Conservation (phyloP, 2,888 invertebrate genomes). For the Drosophila sordidula region DNA sequence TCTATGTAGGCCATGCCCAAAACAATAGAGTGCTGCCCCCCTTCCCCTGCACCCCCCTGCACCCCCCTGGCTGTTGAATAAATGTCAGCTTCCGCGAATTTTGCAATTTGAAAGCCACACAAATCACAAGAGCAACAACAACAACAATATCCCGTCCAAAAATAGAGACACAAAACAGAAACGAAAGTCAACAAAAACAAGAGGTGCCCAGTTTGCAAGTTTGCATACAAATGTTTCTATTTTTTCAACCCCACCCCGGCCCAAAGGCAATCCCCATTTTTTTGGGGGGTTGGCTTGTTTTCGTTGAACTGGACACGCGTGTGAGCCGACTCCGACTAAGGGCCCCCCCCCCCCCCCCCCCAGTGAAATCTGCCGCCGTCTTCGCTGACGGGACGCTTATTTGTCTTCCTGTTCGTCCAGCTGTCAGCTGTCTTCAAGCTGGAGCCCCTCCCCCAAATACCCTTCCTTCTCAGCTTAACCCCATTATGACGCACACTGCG, state of each 20-base stretch:
- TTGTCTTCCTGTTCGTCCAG: slow-evolving; percentile 14
- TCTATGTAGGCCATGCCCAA: slow-evolving; percentile 49
- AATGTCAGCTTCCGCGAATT: slow-evolving; percentile 79
- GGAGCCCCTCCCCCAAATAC: not conserved
- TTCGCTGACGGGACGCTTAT: slow-evolving; percentile 16
- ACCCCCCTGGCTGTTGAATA: slow-evolving; percentile 57
- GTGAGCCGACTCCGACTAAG: too few relatives aligned
- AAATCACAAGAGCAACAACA: slow-evolving; percentile 65
- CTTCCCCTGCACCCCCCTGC: not conserved
- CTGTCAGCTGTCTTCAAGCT: slow-evolving; percentile 15
- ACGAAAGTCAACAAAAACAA: slow-evolving; percentile 55
- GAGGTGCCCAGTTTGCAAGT: slow-evolving; percentile 50
- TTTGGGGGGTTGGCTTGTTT: slow-evolving; percentile 1
- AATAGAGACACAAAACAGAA: slow-evolving; percentile 34
- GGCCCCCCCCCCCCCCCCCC: too few relatives aligned
- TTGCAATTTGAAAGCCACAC: slow-evolving; percentile 80
- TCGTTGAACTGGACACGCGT: not conserved
- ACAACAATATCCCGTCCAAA: slow-evolving; percentile 21
- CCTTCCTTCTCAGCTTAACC: slow-evolving; percentile 17
- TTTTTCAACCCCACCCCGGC: slow-evolving; percentile 3
- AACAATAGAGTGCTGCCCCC: slow-evolving; percentile 43
- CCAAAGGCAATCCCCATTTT: not conserved
- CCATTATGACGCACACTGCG: slow-evolving; percentile 27
- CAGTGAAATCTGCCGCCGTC: slow-evolving; percentile 27
- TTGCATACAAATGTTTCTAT: slow-evolving; percentile 53